Evolutionary conservation across 2,113 vertebrate genomes (phyloP), one percentile per base, ranked within the genome.

Genomic region (Terrapene triunguis): DNA sequence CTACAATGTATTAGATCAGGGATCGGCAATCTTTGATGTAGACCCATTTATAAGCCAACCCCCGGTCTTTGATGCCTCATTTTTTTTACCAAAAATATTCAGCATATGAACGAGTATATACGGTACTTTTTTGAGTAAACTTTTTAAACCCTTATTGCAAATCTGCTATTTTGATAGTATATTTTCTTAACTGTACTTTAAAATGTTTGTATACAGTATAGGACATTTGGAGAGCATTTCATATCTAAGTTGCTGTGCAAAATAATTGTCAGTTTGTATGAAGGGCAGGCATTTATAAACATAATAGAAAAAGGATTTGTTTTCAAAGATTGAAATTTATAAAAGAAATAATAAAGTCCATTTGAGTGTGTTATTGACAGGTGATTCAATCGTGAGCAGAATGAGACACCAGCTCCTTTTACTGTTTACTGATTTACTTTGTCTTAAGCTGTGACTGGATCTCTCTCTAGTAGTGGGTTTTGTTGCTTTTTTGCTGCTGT

Each of bases 201-300:
- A 69, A 69, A 19, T 32, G 65, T 35, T n/a, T 69, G 16, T 17
- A 8, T 85, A 86, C 81, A 79, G 62, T 22, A 84, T 32, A 82
- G 80, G 42, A 79, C 91, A 82, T 88, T 16, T 59, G 90, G 84
- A 93, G 50, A 86, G 87, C n/a, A 25, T 94, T 97, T 94, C 1
- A 3, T 85, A 78, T 89, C 53, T 82, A 57, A 90, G 25, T 94
- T 93, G 35, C 48, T 51, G 19, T 89, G 24, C 47, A 65, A 84
- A 92, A 69, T 8, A 32, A 5, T 59, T 90, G 19, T 27, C 57
- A 90, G 5, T 92, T 16, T 78, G 6, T 13, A 4, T 72, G 16
- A 80, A 35, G 32, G 29, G 8, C 80, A 69, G 25, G 7, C 59
- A 4, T 62, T 55, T 21, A 6, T 92, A 89, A 85, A 53, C 3